A percentile compares a stretch with the other conserved stretches of the same genome.
These are phyloP conservation scores for Esox masquinongy DNA, from an alignment of 2,797 vertebrate species.

Conservation along the genomic window DNA sequence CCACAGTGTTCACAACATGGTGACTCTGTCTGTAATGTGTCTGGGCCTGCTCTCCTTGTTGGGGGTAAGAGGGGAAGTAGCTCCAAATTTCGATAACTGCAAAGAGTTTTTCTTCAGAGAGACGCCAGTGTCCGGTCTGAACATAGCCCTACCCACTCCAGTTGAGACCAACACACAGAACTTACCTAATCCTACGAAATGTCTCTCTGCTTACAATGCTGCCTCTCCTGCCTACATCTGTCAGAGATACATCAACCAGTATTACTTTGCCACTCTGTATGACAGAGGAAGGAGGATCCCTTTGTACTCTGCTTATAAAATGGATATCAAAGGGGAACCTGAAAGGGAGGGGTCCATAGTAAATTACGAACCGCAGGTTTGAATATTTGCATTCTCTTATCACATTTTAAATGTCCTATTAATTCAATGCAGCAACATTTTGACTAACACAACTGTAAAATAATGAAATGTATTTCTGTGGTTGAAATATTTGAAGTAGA, in stretches of 20 bases:
- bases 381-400: background rate
- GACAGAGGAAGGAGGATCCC: slow-evolving; percentile 10
- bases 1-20: background rate
- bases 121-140: background rate
- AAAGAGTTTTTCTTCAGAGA: background rate
- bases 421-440: too few species aligned
- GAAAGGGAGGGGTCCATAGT: background rate
- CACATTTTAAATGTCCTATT: background rate
- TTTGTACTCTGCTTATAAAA: background rate
- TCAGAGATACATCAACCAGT: background rate
- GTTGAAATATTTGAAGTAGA: too few species aligned
- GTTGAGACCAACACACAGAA: too few species aligned
- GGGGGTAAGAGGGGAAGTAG: background rate
- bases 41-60: background rate
- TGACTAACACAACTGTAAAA: too few species aligned
- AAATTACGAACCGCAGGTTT: background rate
- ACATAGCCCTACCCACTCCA: background rate
- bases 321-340: background rate
- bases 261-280: slow-evolving; percentile 9
- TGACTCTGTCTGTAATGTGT: background rate
- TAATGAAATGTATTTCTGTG: too few species aligned
- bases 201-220: too few species aligned
- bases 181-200: too few species aligned
- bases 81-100: background rate
- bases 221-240: background rate